Evolutionary conservation across 2,797 vertebrate genomes (phyloP), one percentile per base, ranked within the genome.

Genomic region (Trematomus bernacchii): DNA sequence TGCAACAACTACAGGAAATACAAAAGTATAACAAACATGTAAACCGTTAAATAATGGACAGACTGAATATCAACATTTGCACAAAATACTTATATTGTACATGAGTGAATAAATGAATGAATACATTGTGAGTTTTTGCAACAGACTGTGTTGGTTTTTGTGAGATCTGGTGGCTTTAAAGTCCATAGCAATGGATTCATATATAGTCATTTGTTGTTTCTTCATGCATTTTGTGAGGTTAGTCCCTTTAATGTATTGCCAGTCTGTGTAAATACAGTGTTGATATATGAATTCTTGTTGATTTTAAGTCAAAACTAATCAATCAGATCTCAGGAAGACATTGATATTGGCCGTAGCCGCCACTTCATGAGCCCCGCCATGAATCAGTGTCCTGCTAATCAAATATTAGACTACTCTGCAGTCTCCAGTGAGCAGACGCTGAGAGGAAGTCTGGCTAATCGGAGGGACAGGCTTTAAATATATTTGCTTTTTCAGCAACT

Each of bases 361-460:
- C 74, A 27, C 68, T 81, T 76, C 33, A 68, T 62, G 70, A 87
- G 81, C 43, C 21, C 50, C 62, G 47, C 71, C 74, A 64, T 89
- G 79, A 89, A 87, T 91, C 82, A 80, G 72, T 76, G 83, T 88
- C 85, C 67, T 23, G 57, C 27, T 87, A 82, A 87, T 89, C 88
- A 82, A 89, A 91, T 82, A 77, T 69, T 9, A 57, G 71, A 74
- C 73, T 44, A 75, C 77, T 83, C 73, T 66, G 75, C 73, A 58
- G 80, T 79, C 83, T 88, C 80, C 80, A 71, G 80, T 82, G 77
- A 79, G 80, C 66, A 72, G 77, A 76, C 69, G 13, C 66, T 53
- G 70, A 66, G 18, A 58, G 30, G 54, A 42, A 59, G 69, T 72
- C 85, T 46, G 30, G 61, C 30, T 61, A 57, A 16, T 43, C 19